Evolutionary conservation across 2,888 invertebrate species (phyloP).

Genomic region (Oligia latruncula): DNA sequence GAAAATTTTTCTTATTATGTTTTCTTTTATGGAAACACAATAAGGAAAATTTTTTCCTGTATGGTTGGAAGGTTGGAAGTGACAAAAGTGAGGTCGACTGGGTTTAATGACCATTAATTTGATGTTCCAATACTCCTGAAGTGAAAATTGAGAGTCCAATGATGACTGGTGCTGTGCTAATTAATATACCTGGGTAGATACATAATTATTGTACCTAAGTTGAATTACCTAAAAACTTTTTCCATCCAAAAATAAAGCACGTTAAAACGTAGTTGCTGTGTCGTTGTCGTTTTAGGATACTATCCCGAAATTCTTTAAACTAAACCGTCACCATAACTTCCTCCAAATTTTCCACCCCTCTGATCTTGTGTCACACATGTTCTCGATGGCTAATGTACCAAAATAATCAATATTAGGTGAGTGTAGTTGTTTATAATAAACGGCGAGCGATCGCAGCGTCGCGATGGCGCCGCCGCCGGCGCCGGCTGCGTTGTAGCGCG

Average conservation of each 20-base stretch:
- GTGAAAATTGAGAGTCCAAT: background rate
- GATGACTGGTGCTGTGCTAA: background rate
- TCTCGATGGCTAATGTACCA: constrained; percentile 60
- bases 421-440: constrained; percentile 75
- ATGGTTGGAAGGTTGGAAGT: background rate
- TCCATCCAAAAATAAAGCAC: background rate
- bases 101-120: background rate
- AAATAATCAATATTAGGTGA: constrained; percentile 74
- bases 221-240: background rate
- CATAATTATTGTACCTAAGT: background rate
- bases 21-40: background rate
- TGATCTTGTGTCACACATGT: constrained; percentile 49
- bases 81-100: background rate
- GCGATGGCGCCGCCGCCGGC: constrained; percentile 67
- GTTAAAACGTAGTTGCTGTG: background rate
- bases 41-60: too few relatives aligned
- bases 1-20: background rate
- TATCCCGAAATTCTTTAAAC: background rate
- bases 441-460: constrained; percentile 67
- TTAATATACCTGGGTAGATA: background rate
- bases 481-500: constrained; percentile 66
- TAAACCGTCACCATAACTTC: constrained; percentile 5
- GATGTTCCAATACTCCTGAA: background rate
- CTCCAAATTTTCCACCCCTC: constrained; percentile 19
- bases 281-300: background rate